Evolutionary conservation across 2,113 vertebrate genomes (phyloP).

Genomic region (Sinocyclocheilus maitianheensis): DNA sequence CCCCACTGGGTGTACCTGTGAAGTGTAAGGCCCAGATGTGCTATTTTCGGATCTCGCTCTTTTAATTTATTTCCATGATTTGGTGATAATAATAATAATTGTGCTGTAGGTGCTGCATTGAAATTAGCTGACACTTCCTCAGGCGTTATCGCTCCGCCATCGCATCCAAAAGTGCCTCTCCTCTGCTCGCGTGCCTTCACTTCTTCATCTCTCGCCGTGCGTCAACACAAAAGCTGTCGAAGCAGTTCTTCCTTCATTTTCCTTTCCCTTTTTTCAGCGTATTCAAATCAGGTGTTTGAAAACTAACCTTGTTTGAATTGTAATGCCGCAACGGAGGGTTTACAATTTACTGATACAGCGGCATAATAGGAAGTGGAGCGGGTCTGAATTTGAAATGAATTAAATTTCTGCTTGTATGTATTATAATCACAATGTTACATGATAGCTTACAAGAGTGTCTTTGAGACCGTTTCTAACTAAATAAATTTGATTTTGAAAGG

Average conservation of each 20-base stretch:
- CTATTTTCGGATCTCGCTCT: slow-evolving; percentile 80
- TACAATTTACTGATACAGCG: slow-evolving; percentile 79
- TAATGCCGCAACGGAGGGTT: slow-evolving; percentile 73
- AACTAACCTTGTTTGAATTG: slow-evolving; percentile 85
- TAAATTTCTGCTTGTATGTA: slow-evolving; percentile 74
- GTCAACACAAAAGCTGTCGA: slow-evolving; percentile 71
- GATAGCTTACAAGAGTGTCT: slow-evolving; percentile 81
- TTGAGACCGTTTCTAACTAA: slow-evolving; percentile 79
- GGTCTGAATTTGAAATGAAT: slow-evolving; percentile 75
- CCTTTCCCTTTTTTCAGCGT: slow-evolving; percentile 75
- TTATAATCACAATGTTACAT: slow-evolving; percentile 80
- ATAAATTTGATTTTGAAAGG: slow-evolving; percentile 82
- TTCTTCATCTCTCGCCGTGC: slow-evolving; percentile 51
- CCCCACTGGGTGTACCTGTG: slow-evolving; percentile 77
- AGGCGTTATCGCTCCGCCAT: slow-evolving; percentile 73
- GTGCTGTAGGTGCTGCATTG: slow-evolving; percentile 83
- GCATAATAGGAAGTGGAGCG: slow-evolving; percentile 65
- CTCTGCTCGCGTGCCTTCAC: slow-evolving; percentile 34
- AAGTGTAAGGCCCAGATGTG: slow-evolving; percentile 74
- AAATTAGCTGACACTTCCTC: slow-evolving; percentile 82
- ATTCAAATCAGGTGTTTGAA: slow-evolving; percentile 85
- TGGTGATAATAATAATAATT: slow-evolving; percentile 83
- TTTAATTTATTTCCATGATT: slow-evolving; percentile 85
- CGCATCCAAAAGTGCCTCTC: slow-evolving; percentile 67
- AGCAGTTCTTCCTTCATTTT: slow-evolving; percentile 60